Conservation (phyloP, 1,140 invertebrate species). For the Steinernema feltiae region DNA sequence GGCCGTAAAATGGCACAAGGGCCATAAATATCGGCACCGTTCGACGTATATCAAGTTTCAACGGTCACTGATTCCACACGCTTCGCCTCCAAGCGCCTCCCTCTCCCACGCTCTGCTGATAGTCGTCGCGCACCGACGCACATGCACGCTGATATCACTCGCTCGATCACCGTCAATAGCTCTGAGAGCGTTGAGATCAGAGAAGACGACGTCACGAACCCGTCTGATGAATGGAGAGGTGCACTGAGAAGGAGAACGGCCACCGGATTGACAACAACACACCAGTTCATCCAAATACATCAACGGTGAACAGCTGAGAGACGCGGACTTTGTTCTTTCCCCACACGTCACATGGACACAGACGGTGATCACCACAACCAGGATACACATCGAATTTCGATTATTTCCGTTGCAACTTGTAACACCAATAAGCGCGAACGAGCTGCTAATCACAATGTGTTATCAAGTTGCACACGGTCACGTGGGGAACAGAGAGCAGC, state of each 20-base stretch:
- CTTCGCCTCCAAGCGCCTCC: neutral
- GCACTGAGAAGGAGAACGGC: neutral
- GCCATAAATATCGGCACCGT: too few relatives aligned
- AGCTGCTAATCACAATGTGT: too few relatives aligned
- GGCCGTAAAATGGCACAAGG: too few relatives aligned
- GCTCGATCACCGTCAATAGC: neutral
- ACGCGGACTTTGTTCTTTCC: neutral
- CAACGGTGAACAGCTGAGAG: neutral
- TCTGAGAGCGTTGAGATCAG: neutral
- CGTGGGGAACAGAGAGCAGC: too few relatives aligned
- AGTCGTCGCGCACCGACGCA: neutral
- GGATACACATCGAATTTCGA: neutral
- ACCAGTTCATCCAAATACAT: conserved; percentile 6
- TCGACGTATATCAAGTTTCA: neutral
- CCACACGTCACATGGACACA: neutral
- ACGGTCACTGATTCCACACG: neutral
- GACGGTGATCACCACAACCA: neutral
- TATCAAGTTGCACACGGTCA: too few relatives aligned
- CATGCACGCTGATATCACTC: neutral
- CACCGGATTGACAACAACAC: neutral
- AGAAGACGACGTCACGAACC: conserved; percentile 4
- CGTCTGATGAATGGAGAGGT: neutral
- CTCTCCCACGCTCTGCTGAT: neutral
- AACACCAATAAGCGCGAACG: too few relatives aligned
- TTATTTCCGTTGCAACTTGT: too few relatives aligned